Evolutionary conservation across 2,113 vertebrate genomes (phyloP), one percentile per base, ranked within the genome.

Genomic region (Micromys minutus): DNA sequence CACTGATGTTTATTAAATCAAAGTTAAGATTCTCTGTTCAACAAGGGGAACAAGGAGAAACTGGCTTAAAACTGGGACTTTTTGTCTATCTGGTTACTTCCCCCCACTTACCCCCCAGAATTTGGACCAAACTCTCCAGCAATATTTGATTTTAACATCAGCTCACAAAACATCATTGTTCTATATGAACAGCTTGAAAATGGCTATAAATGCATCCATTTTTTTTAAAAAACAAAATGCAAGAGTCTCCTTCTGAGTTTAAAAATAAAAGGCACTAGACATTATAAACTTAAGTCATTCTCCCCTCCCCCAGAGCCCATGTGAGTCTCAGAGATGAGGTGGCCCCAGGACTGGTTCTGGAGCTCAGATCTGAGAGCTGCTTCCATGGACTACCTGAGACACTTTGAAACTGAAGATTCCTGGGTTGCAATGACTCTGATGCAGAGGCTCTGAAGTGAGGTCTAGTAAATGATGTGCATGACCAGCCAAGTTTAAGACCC

Each of bases 21-120:
- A 85, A 95, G 76, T 91, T 71, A 65, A 92, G 39, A 83, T 57
- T 81, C 24, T 75, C 34, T 57, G 34, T n/a, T 81, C 77, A 81
- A 81, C 52, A 57, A 71, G 67, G 31, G 29, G 63, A 31, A 16
- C 31, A 15, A 29, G 2, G 15, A 29, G 26, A 84, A 42, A 84
- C 39, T 61, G 80, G 16, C 15, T 39, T 61, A 42, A 83, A 83
- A 42, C 17, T 31, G 4, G n/a, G 57, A 42, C 57, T 29, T 83
- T 42, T 83, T 83, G 57, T 61, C 24, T 83, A 61, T 61, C 57
- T 61, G 39, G 55, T 83, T 59, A 61, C n/a, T 84, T 63, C 39
- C 42, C 36, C 29, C 3, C 50, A 52, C 7, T 11, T 11, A 52
- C 50, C 4, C 39, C n/a, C 80, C 39, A 16, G 55, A 95, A 77